These are phyloP conservation scores for Mormyrus hasselquistii DNA, from an alignment of 2,797 vertebrate genomes.

Conservation along the genomic window DNA sequence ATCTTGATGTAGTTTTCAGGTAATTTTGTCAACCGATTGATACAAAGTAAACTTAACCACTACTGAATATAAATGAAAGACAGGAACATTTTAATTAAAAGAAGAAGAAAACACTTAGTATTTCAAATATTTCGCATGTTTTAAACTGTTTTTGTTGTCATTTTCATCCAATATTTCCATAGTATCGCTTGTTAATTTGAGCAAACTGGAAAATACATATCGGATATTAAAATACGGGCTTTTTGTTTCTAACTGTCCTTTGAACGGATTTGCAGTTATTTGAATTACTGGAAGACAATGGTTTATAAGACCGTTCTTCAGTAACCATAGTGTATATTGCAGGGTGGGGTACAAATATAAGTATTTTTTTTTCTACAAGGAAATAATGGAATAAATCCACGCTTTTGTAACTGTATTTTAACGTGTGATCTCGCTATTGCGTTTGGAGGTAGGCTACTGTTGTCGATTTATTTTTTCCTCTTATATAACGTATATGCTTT, in stretches of 20 bases:
- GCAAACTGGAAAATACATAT: neutral
- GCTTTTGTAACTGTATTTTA: neutral
- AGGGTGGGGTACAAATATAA: neutral
- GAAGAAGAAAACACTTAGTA: neutral
- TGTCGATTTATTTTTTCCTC: neutral
- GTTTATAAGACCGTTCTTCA: neutral
- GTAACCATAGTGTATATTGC: neutral
- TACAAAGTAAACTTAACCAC: slow-evolving; percentile 13
- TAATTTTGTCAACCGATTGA: slow-evolving; percentile 8
- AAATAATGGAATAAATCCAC: neutral
- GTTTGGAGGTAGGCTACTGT: neutral
- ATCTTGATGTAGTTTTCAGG: neutral
- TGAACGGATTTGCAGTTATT: neutral
- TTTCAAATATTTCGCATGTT: neutral
- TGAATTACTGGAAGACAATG: neutral
- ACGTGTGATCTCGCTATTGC: neutral
- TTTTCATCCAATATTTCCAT: neutral
- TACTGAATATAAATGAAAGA: neutral
- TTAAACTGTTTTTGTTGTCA: neutral
- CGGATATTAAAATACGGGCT: neutral
- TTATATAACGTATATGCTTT: neutral
- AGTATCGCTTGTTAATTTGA: neutral
- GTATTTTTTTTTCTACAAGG: neutral
- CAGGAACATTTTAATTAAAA: neutral
- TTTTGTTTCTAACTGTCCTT: neutral